phyloP scores from a whole-genome alignment of 2,888 invertebrate species.

The Tigriopus californicus region DNA sequence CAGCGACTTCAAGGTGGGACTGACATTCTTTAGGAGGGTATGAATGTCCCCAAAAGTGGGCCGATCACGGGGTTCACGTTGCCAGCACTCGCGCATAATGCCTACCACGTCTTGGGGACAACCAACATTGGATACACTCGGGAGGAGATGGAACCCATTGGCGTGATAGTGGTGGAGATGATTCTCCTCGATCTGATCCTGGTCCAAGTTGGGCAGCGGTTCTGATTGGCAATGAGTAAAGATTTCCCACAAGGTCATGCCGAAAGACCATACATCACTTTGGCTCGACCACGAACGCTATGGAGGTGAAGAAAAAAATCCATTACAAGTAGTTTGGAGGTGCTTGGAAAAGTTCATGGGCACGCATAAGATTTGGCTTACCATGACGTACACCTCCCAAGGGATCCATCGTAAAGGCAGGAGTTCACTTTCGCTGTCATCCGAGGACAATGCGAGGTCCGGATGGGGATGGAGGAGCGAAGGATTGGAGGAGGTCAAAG shows the following conservation, averaged over 20 bases:
- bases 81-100: conserved; percentile 79
- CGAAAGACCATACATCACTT: conserved; percentile 70
- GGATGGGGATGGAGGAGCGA: too few relatives aligned
- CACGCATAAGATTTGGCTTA: too few relatives aligned
- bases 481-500: too few relatives aligned
- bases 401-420: conserved; percentile 73
- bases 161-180: conserved; percentile 51
- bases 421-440: conserved; percentile 36
- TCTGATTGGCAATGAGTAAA: conserved; percentile 52
- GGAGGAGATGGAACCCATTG: conserved; percentile 58
- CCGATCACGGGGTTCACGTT: conserved; percentile 52
- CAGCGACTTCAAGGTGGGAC: too few relatives aligned
- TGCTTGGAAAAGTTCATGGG: background rate
- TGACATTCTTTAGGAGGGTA: conserved; percentile 33
- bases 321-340: background rate
- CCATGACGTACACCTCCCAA: conserved; percentile 60
- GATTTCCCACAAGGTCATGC: conserved; percentile 69
- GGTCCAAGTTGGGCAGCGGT: conserved; percentile 54
- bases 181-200: conserved; percentile 61
- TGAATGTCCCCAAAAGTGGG: conserved; percentile 73
- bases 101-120: conserved; percentile 73
- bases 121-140: conserved; percentile 44
- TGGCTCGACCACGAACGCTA: conserved; percentile 6
- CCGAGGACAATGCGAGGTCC: too few relatives aligned
- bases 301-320: background rate